Percentiles rank a stretch among this genome's conserved stretches.
These are phyloP conservation scores for Antechinus stuartii DNA, from an alignment of 2,113 vertebrate species.

Conservation along the genomic window DNA sequence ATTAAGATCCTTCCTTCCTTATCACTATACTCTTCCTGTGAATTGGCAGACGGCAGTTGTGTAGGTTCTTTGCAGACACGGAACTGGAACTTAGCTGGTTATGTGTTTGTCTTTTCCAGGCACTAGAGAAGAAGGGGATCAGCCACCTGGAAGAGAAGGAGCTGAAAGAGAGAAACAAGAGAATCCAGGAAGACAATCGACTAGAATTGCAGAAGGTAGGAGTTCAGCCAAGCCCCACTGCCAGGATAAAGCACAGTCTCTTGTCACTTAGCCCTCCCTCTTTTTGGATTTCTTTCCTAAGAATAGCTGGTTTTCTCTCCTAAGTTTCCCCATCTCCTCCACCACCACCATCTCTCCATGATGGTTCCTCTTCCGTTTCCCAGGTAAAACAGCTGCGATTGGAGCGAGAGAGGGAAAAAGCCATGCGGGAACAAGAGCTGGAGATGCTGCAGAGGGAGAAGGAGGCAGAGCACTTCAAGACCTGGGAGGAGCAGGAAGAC, in stretches of 20 bases:
- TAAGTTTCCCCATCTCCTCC: accelerated
- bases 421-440: constrained; percentile 96
- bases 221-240: no score
- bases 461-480: constrained; percentile 98
- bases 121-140: constrained; percentile 95
- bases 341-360: not conserved
- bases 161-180: constrained; percentile 96
- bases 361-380: accelerated
- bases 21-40: not conserved
- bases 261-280: not conserved
- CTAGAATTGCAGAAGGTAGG: constrained; percentile 96
- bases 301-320: not conserved
- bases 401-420: constrained; percentile 96
- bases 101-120: constrained; percentile 80
- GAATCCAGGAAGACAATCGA: constrained; percentile 97
- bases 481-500: constrained; percentile 98
- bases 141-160: constrained; percentile 96
- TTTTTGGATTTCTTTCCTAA: not conserved
- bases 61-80: no score
- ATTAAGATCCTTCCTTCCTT: not conserved
- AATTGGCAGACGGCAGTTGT: not conserved
- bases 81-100: not conserved
- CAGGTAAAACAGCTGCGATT: constrained; percentile 98
- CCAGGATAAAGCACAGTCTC: not conserved
- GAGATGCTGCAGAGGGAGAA: constrained; percentile 99